Evolutionary conservation across 2,113 vertebrate genomes (phyloP).

Genomic region (Eretmochelys imbricata): DNA sequence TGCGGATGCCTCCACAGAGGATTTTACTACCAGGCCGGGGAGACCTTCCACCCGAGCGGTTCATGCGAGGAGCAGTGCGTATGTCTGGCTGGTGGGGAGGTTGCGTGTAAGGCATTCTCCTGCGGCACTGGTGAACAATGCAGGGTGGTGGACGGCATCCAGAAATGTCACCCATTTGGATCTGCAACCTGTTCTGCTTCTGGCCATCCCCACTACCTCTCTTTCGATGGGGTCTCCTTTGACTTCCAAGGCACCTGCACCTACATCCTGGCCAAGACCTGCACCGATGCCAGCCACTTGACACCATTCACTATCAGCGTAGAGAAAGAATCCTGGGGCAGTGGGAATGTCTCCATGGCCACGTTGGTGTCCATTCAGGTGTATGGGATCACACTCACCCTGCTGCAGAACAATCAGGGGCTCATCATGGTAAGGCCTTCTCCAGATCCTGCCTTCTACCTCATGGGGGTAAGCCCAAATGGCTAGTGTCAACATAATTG

Average conservation of each 20-base stretch:
- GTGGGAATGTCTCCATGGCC: slow-evolving; percentile 7
- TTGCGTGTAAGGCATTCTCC: slow-evolving; percentile 33
- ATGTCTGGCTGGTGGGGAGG: slow-evolving; percentile 41
- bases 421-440: slow-evolving; percentile 23
- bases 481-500: too few relatives aligned
- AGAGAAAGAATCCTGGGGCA: slow-evolving; percentile 51
- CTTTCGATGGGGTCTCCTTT: slow-evolving; percentile 71
- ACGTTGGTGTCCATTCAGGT: slow-evolving; percentile 33
- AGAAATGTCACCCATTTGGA: slow-evolving; percentile 53
- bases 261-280: neutral
- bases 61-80: slow-evolving; percentile 49
- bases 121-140: slow-evolving; percentile 66
- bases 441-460: too few relatives aligned
- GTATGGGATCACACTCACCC: slow-evolving; percentile 51
- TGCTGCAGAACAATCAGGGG: slow-evolving; percentile 27
- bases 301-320: slow-evolving; percentile 40
- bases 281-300: rapidly evolving
- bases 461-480: too few relatives aligned
- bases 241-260: slow-evolving; percentile 60
- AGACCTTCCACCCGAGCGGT: slow-evolving; percentile 67
- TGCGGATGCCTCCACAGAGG: slow-evolving; percentile 83
- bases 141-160: neutral
- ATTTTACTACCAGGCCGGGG: slow-evolving; percentile 73
- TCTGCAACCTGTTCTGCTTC: slow-evolving; percentile 56
- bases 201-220: slow-evolving; percentile 64